phyloP scores from a whole-genome alignment of 1,140 invertebrate genomes.

The Drosophila pseudoananassae region DNA sequence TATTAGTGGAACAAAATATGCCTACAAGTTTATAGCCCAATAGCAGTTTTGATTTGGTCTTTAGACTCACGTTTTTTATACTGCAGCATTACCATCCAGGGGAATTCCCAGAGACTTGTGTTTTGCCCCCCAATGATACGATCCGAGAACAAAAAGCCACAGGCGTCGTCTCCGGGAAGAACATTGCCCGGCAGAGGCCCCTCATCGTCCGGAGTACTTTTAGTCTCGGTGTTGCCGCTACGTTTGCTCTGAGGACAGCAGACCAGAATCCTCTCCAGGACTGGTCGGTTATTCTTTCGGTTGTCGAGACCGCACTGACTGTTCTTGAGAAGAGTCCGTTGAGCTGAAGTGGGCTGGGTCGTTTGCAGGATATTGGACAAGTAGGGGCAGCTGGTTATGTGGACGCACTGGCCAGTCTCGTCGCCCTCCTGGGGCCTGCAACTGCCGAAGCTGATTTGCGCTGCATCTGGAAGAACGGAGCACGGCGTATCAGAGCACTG shows the following conservation, averaged over 20 bases:
- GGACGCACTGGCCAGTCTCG: slow-evolving; percentile 81
- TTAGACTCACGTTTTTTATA: slow-evolving; percentile 64
- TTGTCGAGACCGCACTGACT: slow-evolving; percentile 76
- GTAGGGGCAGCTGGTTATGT: slow-evolving; percentile 76
- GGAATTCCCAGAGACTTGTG: slow-evolving; percentile 87
- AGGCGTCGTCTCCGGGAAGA: slow-evolving; percentile 68
- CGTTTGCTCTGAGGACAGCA: slow-evolving; percentile 54
- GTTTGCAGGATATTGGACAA: slow-evolving; percentile 68
- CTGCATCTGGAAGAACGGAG: slow-evolving; percentile 29
- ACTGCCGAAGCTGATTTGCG: slow-evolving; percentile 57
- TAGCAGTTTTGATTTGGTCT: too few relatives aligned
- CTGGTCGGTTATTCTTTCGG: slow-evolving; percentile 23
- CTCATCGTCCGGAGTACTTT: neutral
- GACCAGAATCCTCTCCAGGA: slow-evolving; percentile 59
- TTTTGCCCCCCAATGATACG: slow-evolving; percentile 87
- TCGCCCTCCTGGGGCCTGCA: slow-evolving; percentile 80
- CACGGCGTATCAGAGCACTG: slow-evolving; percentile 1
- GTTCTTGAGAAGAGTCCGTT: slow-evolving; percentile 39
- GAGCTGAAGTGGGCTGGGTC: slow-evolving; percentile 11
- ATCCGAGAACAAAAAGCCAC: slow-evolving; percentile 84
- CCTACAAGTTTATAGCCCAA: too few relatives aligned
- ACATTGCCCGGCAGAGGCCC: slow-evolving; percentile 47
- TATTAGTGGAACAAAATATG: too few relatives aligned
- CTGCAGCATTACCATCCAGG: slow-evolving; percentile 88
- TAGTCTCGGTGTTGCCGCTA: neutral